Evolutionary conservation across 2,888 invertebrate species (phyloP), one percentile per base, ranked within the genome.

Genomic region (Agonum fuliginosum): DNA sequence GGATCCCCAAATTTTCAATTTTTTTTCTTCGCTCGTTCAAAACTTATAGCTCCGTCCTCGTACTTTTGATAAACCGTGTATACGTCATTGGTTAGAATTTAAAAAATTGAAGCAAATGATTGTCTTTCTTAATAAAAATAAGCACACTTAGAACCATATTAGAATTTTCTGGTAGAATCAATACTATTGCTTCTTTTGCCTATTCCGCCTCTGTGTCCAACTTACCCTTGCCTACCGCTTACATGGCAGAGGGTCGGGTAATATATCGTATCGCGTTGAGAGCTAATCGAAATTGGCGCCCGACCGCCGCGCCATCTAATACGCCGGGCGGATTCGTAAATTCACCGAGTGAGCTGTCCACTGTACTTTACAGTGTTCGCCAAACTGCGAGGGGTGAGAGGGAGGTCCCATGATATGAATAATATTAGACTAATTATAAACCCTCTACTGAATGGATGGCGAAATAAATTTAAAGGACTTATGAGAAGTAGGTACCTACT

Each of bases 281-380:
- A 46, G 46, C 46, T 46, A 46, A 46, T 54, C 27, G 54, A 54
- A 54, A 54, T 54, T 27, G 54, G 24, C 27, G 54, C 27, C 46
- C 6, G n/a, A n/a, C n/a, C n/a, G n/a, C n/a, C n/a, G n/a, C n/a
- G n/a, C n/a, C 30, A 30, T 20, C 54, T 14, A 12, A 27, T 54
- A 22, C 14, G 54, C 24, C 5, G 12, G 27, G 54, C 22, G 54
- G 54, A 24, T 54, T 54, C n/a, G 54, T 54, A 54, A 54, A 54
- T 46, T 54, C 27, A n/a, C 24, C 12, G 20, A 54, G 20, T n/a
- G 54, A 54, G 27, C 54, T 54, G 54, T 54, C 27, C 54, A 24
- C 3, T 24, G 17, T 27, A 24, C 14, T 22, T 54, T 54, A 54
- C 24, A 54, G 27, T 14, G 27, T 10, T 27, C 24, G 6, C 20